phyloP scores from a whole-genome alignment of 1,140 invertebrate species.

The Trinorchestia longiramus region DNA sequence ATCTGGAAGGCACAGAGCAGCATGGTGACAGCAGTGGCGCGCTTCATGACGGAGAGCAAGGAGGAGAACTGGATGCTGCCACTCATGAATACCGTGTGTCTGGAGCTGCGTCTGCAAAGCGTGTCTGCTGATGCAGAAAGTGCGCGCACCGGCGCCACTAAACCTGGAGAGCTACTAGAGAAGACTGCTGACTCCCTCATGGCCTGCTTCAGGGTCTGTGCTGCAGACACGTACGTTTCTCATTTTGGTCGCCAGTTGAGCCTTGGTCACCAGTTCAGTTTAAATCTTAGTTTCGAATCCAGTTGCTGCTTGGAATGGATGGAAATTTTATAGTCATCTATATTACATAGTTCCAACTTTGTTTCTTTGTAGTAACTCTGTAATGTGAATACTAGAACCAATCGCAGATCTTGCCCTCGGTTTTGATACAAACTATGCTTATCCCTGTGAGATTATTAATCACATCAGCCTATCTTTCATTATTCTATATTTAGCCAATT shows the following conservation, averaged over 20 bases:
- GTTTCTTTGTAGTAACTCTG: background rate
- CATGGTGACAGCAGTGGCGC: slow-evolving; percentile 84
- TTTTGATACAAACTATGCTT: too few relatives aligned
- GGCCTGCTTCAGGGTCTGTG: slow-evolving; percentile 94
- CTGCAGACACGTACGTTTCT: slow-evolving; percentile 84
- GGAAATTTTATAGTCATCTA: background rate
- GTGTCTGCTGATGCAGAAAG: slow-evolving; percentile 79
- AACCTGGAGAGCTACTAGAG: slow-evolving; percentile 84
- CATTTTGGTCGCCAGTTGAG: background rate
- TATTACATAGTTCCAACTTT: background rate
- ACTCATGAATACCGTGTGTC: slow-evolving; percentile 88
- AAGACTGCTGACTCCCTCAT: slow-evolving; percentile 95
- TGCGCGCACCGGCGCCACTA: slow-evolving; percentile 69
- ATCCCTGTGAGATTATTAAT: too few relatives aligned
- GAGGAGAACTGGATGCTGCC: slow-evolving; percentile 97
- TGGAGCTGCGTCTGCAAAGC: slow-evolving; percentile 89
- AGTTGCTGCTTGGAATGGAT: background rate
- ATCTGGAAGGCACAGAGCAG: slow-evolving; percentile 81
- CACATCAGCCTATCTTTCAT: too few relatives aligned
- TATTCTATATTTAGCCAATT: too few relatives aligned
- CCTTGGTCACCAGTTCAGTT: background rate
- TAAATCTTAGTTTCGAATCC: background rate
- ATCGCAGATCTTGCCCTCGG: background rate
- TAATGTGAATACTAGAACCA: background rate
- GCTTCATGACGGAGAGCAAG: slow-evolving; percentile 87